Conservation (phyloP, 2,113 vertebrate species). For the Oreocharis arfaki region DNA sequence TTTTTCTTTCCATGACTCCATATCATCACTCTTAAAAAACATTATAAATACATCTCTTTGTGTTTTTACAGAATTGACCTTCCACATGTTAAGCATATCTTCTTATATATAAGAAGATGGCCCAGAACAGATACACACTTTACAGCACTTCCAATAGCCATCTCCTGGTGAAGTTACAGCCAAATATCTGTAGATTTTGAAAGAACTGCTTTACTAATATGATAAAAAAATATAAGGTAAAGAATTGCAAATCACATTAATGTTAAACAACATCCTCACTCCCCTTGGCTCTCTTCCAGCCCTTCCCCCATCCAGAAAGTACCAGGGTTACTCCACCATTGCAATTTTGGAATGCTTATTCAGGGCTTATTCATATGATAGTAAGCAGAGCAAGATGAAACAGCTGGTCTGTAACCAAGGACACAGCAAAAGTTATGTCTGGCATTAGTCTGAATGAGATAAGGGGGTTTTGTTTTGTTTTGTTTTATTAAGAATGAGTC, state of each 20-base stretch:
- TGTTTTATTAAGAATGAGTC: conserved; percentile 1
- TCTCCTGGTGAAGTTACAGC: not conserved
- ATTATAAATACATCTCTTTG: not conserved
- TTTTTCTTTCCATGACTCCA: not conserved
- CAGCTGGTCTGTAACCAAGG: conserved; percentile 64
- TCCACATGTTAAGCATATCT: not conserved
- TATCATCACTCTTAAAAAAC: not conserved
- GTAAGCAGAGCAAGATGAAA: conserved; percentile 54
- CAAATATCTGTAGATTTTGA: not conserved
- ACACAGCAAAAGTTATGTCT: conserved; percentile 56
- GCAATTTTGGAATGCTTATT: conserved; percentile 55
- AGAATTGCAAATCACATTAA: not conserved
- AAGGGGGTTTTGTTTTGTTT: not conserved
- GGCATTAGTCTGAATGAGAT: conserved; percentile 22
- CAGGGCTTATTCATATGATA: conserved; percentile 51
- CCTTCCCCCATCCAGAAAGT: not conserved
- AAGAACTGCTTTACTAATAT: not conserved
- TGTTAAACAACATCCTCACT: not conserved
- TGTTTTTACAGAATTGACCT: not conserved
- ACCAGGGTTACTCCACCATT: conserved; percentile 25
- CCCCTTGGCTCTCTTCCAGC: not conserved
- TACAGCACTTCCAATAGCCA: not conserved
- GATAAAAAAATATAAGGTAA: not conserved
- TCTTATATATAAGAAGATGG: not conserved
- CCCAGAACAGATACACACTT: not conserved